Conservation (phyloP, 2,888 invertebrate species). For the Eupithecia dodoneata region DNA sequence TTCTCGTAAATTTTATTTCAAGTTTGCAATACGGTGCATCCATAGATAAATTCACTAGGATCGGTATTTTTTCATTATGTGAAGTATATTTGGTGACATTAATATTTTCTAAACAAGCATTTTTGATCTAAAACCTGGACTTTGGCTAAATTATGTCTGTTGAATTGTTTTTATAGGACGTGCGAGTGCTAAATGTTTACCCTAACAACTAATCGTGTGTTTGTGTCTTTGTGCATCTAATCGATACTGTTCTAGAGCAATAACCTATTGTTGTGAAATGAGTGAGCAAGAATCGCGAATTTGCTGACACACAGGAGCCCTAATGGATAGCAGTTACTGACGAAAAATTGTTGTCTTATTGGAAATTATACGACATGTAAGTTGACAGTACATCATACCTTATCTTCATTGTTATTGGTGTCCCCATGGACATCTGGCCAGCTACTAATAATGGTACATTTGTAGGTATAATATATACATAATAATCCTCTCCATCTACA, state of each 20-base stretch:
- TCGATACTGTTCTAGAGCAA: conserved; percentile 64
- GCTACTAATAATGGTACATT: background rate
- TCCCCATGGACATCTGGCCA: background rate
- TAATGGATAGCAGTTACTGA: conserved; percentile 56
- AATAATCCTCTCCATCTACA: background rate
- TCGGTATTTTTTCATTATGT: background rate
- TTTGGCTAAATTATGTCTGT: conserved; percentile 35
- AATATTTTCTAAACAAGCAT: background rate
- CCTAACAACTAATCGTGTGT: conserved; percentile 54
- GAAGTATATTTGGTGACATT: background rate
- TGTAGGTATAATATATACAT: background rate
- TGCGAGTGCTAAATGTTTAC: conserved; percentile 62
- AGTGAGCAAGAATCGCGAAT: conserved; percentile 67
- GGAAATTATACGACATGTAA: conserved; percentile 45
- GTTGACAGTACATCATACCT: conserved; percentile 29
- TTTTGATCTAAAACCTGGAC: background rate
- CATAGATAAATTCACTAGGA: background rate
- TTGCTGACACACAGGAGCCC: conserved; percentile 61
- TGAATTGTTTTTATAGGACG: conserved; percentile 58
- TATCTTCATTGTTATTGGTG: background rate
- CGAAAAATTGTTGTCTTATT: conserved; percentile 39
- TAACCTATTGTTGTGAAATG: conserved; percentile 70
- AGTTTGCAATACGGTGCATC: conserved; percentile 1
- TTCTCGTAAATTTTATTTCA: background rate
- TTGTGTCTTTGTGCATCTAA: conserved; percentile 63